These are phyloP conservation scores for Cyrtodaria siliqua DNA, from an alignment of 2,888 invertebrate genomes.

Conservation along the genomic window DNA sequence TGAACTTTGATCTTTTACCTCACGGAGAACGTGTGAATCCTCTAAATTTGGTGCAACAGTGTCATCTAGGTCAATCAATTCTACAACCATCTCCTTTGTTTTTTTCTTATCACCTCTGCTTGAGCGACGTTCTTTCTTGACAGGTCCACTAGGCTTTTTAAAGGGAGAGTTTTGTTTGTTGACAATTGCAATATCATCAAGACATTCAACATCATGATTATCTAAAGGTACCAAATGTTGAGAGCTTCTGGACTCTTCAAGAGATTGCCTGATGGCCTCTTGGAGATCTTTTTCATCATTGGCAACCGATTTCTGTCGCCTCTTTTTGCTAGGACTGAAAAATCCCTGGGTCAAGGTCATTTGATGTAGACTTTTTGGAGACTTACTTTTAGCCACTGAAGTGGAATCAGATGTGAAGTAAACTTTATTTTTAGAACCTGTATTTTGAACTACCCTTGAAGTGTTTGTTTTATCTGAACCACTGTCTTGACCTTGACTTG, in stretches of 20 bases:
- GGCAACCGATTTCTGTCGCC: neutral
- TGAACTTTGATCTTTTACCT: neutral
- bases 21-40: constrained; percentile 4
- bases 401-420: no score
- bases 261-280: constrained; percentile 58
- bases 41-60: constrained; percentile 41
- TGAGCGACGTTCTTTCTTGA: neutral
- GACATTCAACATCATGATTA: no score
- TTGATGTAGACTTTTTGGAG: constrained; percentile 48
- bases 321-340: constrained; percentile 36
- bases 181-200: neutral
- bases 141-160: constrained; percentile 17
- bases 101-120: neutral
- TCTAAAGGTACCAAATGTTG: no score
- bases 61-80: constrained; percentile 36
- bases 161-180: constrained; percentile 5
- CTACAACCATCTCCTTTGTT: neutral
- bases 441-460: no score
- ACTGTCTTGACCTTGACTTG: neutral
- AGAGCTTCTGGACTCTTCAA: constrained; percentile 8
- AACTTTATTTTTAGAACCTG: no score
- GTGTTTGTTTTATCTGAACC: no score
- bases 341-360: constrained; percentile 71
- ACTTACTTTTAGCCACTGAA: neutral
- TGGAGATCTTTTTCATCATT: constrained; percentile 47